A percentile compares a stretch with the other conserved stretches of the same genome.
phyloP scores from a whole-genome alignment of 2,888 invertebrate species.

The Hipparchia semele region DNA sequence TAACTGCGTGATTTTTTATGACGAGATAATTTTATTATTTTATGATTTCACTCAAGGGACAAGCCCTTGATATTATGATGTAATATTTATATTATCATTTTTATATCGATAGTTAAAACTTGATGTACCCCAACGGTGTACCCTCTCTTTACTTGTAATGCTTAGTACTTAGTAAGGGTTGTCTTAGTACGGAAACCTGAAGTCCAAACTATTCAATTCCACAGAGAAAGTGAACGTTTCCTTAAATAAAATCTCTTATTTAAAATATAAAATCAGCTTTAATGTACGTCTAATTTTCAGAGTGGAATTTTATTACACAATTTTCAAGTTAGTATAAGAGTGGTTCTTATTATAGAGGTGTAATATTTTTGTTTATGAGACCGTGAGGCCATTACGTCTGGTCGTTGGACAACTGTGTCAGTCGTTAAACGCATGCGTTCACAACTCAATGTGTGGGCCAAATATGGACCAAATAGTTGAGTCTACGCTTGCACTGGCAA shows the following conservation, averaged over 20 bases:
- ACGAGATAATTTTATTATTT: too few species aligned
- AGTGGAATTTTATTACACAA: slow-evolving; percentile 10
- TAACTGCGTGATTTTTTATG: too few species aligned
- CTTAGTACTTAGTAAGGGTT: too few species aligned
- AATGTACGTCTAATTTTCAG: not conserved
- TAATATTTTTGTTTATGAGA: slow-evolving; percentile 21
- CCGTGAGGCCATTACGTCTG: slow-evolving; percentile 15
- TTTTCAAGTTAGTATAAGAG: slow-evolving; percentile 8
- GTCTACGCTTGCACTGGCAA: not conserved
- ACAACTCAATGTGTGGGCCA: slow-evolving; percentile 35
- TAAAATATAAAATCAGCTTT: not conserved
- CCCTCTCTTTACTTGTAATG: too few species aligned
- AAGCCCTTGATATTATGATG: too few species aligned
- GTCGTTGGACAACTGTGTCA: slow-evolving; percentile 18
- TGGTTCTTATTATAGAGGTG: slow-evolving; percentile 15
- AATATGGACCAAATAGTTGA: not conserved
- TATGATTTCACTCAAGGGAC: too few species aligned
- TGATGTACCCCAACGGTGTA: too few species aligned
- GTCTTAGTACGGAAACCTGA: too few species aligned
- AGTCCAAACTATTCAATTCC: too few species aligned
- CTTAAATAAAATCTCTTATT: not conserved
- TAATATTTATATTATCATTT: too few species aligned
- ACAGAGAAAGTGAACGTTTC: too few species aligned
- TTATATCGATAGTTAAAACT: too few species aligned
- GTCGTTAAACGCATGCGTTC: slow-evolving; percentile 11